A percentile compares a stretch with the other conserved stretches of the same genome.
Conservation (phyloP, 2,797 vertebrate genomes). For the Nothura maculosa region DNA sequence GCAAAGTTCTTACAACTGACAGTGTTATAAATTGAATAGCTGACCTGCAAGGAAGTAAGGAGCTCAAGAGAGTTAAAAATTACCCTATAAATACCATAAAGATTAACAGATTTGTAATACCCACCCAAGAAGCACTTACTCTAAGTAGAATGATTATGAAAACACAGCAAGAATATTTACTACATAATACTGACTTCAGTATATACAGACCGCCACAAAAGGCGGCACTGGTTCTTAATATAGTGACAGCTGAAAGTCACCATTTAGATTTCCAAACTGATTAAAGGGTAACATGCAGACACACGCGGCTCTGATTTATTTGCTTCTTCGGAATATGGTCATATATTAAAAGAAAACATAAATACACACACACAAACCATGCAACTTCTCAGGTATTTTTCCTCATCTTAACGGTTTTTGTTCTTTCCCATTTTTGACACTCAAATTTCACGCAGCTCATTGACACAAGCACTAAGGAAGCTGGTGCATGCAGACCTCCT, state of each 20-base stretch:
- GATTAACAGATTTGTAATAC: slow-evolving; percentile 76
- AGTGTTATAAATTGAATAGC: slow-evolving; percentile 53
- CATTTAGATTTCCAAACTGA: slow-evolving; percentile 21
- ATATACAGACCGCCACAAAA: slow-evolving; percentile 69
- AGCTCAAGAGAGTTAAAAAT: slow-evolving; percentile 63
- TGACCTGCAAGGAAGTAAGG: slow-evolving; percentile 49
- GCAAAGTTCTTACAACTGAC: slow-evolving; percentile 49
- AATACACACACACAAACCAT: too few species aligned
- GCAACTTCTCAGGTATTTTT: not conserved
- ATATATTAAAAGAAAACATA: not conserved
- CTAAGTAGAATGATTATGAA: slow-evolving; percentile 74
- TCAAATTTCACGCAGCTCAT: not conserved
- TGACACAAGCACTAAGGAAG: not conserved
- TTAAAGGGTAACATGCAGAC: not conserved
- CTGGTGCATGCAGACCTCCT: not conserved
- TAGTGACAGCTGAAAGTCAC: slow-evolving; percentile 62
- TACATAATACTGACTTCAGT: not conserved
- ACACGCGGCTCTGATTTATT: not conserved
- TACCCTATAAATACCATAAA: slow-evolving; percentile 77
- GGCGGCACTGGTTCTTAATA: slow-evolving; percentile 57
- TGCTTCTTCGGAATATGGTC: not conserved
- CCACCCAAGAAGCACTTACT: slow-evolving; percentile 75
- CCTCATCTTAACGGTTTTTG: fast-evolving
- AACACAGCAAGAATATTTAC: slow-evolving; percentile 74
- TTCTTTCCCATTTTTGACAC: not conserved